These are phyloP conservation scores for Dendrolimus houi DNA, from an alignment of 2,888 invertebrate species.

Conservation along the genomic window DNA sequence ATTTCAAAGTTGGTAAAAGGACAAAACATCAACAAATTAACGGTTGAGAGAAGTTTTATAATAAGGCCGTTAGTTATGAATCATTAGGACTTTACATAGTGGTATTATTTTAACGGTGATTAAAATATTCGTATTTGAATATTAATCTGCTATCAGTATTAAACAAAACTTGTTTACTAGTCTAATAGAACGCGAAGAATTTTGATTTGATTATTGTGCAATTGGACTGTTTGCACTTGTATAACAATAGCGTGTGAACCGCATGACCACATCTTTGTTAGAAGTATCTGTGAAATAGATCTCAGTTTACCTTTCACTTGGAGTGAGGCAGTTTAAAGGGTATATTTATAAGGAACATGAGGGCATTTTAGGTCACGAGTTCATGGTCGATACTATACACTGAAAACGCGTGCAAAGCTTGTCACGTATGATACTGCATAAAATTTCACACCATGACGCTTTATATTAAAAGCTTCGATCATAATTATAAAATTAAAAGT, in stretches of 20 bases:
- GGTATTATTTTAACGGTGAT: too few species aligned
- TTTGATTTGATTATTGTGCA: conserved; percentile 9
- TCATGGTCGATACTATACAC: conserved; percentile 28
- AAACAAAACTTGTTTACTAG: too few species aligned
- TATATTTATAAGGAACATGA: conserved; percentile 31
- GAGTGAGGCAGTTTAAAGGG: conserved; percentile 45
- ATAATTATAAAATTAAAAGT: too few species aligned
- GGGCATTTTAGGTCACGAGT: conserved; percentile 45
- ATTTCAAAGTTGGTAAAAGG: too few species aligned
- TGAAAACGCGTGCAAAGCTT: conserved; percentile 7
- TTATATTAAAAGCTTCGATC: too few species aligned
- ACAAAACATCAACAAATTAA: too few species aligned
- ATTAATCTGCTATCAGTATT: too few species aligned
- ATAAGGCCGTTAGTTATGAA: too few species aligned
- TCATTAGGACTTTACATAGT: too few species aligned
- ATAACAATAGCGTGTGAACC: conserved; percentile 54
- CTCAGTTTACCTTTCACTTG: conserved; percentile 63
- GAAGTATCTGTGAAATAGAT: conserved; percentile 41
- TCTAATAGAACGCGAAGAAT: conserved; percentile 12
- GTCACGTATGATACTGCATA: background rate
- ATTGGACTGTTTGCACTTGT: conserved; percentile 28
- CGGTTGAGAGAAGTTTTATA: too few species aligned
- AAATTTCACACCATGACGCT: background rate
- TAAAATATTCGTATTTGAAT: too few species aligned
- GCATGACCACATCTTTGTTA: conserved; percentile 44